phyloP scores from a whole-genome alignment of 2,113 vertebrate species.

The Melospiza melodia region DNA sequence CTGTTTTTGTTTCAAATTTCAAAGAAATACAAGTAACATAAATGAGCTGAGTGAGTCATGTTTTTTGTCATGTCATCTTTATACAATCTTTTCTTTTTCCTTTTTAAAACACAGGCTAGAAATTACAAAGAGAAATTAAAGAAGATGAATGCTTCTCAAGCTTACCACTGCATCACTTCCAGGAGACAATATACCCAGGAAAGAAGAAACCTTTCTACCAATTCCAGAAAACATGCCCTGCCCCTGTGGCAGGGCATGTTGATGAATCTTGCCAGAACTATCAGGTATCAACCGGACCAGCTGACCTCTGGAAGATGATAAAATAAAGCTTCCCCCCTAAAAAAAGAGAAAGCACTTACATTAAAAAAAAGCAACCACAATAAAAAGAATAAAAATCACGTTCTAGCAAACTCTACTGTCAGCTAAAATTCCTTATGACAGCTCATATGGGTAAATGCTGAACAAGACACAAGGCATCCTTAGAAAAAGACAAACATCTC shows the following conservation, averaged over 20 bases:
- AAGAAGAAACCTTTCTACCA: constrained; percentile 90
- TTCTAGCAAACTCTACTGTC: neutral
- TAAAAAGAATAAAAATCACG: neutral
- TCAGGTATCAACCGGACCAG: constrained; percentile 82
- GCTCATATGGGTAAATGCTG: neutral
- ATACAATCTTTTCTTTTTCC: neutral
- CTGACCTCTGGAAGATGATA: constrained; percentile 83
- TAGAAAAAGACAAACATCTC: neutral
- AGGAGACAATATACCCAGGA: constrained; percentile 91
- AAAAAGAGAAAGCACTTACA: neutral
- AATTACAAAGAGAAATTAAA: neutral
- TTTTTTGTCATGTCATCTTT: neutral
- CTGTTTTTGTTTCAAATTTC: neutral
- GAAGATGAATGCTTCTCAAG: neutral
- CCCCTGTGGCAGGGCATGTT: constrained; percentile 83
- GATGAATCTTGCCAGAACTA: constrained; percentile 82
- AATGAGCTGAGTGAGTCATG: neutral
- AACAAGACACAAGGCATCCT: neutral
- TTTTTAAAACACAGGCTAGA: neutral
- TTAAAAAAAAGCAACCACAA: neutral
- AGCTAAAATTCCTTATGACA: neutral
- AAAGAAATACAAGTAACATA: neutral
- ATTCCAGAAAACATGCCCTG: constrained; percentile 95
- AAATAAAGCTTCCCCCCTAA: constrained; percentile 88
- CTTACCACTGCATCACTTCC: constrained; percentile 84